Conservation (phyloP, 2,797 vertebrate species). For the Trematomus bernacchii region DNA sequence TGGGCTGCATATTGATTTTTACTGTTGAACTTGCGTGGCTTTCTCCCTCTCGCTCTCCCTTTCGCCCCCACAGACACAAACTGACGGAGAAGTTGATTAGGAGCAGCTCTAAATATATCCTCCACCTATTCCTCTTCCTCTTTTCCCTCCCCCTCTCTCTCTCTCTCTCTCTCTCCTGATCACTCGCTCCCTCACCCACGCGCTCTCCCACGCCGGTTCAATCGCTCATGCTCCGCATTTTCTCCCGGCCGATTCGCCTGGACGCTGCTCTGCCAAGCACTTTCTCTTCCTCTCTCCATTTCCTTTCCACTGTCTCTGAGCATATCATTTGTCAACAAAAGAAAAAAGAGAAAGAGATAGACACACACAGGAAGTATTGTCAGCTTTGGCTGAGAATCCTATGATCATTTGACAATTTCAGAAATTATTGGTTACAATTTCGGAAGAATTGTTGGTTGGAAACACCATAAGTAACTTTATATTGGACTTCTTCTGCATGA, state of each 20-base stretch:
- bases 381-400: slow-evolving; percentile 46
- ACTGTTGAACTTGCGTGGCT: slow-evolving; percentile 73
- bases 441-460: neutral
- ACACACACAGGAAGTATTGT: slow-evolving; percentile 4
- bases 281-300: slow-evolving; percentile 65
- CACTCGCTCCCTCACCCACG: slow-evolving; percentile 56
- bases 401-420: slow-evolving; percentile 42
- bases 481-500: slow-evolving; percentile 16
- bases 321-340: slow-evolving; percentile 55
- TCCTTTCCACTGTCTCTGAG: slow-evolving; percentile 62
- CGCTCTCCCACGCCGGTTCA: slow-evolving; percentile 71
- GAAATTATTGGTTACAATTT: slow-evolving; percentile 12
- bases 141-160: slow-evolving; percentile 8
- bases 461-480: neutral
- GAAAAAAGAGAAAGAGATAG: neutral
- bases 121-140: slow-evolving; percentile 62
- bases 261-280: slow-evolving; percentile 63
- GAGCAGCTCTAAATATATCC: slow-evolving; percentile 83
- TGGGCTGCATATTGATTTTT: slow-evolving; percentile 82
- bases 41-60: slow-evolving; percentile 55
- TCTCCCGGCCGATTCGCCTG: slow-evolving; percentile 61
- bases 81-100: slow-evolving; percentile 84
- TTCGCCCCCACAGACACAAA: slow-evolving; percentile 80
- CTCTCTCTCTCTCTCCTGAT: neutral
- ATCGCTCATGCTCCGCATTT: slow-evolving; percentile 64